Percentiles rank a stretch among this genome's conserved stretches.
phyloP scores from a whole-genome alignment of 2,797 vertebrate genomes.

The Sarcophilus harrisii region DNA sequence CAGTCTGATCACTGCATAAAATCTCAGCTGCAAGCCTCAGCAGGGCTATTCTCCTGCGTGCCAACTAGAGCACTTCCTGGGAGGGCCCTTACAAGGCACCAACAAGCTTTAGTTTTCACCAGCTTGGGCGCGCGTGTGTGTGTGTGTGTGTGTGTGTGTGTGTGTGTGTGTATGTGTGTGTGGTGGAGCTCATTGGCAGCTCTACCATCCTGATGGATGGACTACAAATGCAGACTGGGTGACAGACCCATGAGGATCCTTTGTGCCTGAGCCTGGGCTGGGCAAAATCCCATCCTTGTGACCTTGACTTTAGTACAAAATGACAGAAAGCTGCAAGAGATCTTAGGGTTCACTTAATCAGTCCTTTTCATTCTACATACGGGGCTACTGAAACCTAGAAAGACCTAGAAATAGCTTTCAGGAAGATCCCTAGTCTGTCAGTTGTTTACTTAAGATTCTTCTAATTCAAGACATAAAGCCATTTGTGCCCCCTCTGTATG shows the following conservation, averaged over 20 bases:
- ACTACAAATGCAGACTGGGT: not conserved
- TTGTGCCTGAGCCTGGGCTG: not conserved
- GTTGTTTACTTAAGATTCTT: not conserved
- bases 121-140: not conserved
- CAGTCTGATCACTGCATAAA: not conserved
- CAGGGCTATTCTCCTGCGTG: not conserved
- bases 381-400: not conserved
- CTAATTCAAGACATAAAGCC: not conserved
- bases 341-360: not conserved
- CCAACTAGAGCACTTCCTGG: not conserved
- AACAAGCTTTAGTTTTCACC: not conserved
- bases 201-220: not conserved
- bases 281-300: not conserved
- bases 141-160: not conserved
- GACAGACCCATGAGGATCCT: not conserved
- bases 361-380: not conserved
- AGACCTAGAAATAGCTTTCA: not conserved
- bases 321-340: not conserved
- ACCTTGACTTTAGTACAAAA: not conserved
- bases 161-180: not conserved
- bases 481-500: not conserved
- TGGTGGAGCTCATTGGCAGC: not conserved
- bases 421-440: not conserved
- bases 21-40: constrained; percentile 1
- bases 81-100: not conserved